Percentiles rank a stretch among this genome's conserved stretches.
Evolutionary conservation across 2,113 vertebrate genomes (phyloP).

Genomic region (Herpailurus yagouaroundi): DNA sequence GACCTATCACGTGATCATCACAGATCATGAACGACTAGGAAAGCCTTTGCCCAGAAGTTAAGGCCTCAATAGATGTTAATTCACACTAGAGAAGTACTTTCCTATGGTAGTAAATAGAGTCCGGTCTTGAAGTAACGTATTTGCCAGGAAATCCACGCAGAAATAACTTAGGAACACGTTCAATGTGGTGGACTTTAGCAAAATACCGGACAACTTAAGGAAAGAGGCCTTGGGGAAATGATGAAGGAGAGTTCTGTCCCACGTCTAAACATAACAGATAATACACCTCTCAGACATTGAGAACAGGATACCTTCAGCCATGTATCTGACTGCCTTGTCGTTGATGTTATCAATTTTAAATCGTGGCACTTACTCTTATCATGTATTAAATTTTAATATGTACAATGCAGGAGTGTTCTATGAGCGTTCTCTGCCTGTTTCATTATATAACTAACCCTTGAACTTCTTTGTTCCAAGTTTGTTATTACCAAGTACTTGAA

Average conservation of each 20-base stretch:
- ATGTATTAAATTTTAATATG: background rate
- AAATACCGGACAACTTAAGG: background rate
- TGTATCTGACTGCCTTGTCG: background rate
- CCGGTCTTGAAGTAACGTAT: conserved; percentile 72
- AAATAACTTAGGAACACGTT: background rate
- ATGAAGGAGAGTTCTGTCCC: background rate
- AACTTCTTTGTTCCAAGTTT: background rate
- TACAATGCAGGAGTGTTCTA: background rate
- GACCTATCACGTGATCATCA: background rate
- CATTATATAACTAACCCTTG: background rate
- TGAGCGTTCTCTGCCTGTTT: background rate
- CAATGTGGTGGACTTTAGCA: background rate
- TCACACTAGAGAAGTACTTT: conserved; percentile 25
- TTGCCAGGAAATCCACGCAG: background rate
- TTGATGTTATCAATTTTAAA: background rate
- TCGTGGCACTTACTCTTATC: background rate
- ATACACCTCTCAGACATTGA: background rate
- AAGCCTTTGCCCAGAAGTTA: conserved; percentile 1
- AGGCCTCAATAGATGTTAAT: background rate
- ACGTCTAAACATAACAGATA: background rate
- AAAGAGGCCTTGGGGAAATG: background rate
- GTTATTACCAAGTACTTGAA: background rate
- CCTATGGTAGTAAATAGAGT: background rate
- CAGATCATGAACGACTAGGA: background rate
- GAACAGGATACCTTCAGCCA: background rate